Evolutionary conservation across 2,888 invertebrate species (phyloP).

Genomic region (Perizoma affinitatum): DNA sequence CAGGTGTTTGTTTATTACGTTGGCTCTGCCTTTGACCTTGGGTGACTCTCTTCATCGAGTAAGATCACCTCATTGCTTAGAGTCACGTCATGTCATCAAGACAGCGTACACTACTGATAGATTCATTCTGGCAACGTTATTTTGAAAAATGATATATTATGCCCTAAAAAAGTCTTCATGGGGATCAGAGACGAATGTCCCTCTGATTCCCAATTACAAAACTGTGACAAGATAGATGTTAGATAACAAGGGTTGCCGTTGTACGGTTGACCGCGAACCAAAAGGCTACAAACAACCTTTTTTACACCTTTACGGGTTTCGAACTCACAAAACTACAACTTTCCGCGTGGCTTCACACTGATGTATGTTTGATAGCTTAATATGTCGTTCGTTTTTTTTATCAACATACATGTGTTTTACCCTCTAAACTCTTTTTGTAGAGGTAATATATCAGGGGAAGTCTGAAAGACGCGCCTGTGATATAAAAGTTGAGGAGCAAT

Average conservation of each 20-base stretch:
- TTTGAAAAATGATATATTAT: no score
- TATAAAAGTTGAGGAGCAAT: no score
- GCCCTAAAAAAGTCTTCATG: no score
- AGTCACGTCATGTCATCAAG: no score
- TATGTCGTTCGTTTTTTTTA: slow-evolving; percentile 55
- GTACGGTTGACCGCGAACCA: slow-evolving; percentile 5
- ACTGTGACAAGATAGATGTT: slow-evolving; percentile 49
- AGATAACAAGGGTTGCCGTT: slow-evolving; percentile 47
- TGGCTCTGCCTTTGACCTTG: no score
- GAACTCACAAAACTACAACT: slow-evolving; percentile 22
- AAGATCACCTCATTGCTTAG: no score
- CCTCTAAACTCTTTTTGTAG: slow-evolving; percentile 25
- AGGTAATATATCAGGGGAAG: no score
- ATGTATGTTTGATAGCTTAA: slow-evolving; percentile 50
- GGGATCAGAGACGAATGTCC: not conserved
- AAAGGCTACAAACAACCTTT: slow-evolving; percentile 23
- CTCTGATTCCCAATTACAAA: slow-evolving; percentile 35
- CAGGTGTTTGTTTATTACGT: no score
- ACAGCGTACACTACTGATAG: no score
- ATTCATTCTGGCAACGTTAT: no score
- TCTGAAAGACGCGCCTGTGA: no score
- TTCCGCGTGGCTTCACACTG: slow-evolving; percentile 23
- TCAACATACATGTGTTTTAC: slow-evolving; percentile 42
- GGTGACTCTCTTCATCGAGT: no score
- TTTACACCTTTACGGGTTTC: slow-evolving; percentile 23